Percentiles rank a stretch among this genome's conserved stretches.
phyloP scores from a whole-genome alignment of 2,888 invertebrate species.

The Ochlodes sylvanus region DNA sequence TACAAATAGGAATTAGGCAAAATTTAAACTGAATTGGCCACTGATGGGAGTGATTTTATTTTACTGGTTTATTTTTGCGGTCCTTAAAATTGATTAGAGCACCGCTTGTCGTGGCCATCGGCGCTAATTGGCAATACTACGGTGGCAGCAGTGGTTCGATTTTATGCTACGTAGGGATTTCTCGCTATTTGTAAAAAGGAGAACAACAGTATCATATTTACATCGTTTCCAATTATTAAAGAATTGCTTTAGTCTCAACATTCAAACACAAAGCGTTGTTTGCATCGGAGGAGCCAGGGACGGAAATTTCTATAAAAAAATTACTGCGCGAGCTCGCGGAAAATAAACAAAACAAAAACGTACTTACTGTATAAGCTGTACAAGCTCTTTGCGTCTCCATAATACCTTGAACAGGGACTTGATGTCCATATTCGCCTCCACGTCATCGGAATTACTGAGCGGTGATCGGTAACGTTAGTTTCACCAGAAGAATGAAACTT shows the following conservation, averaged over 20 bases:
- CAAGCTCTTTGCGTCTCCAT: conserved; percentile 15
- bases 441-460: conserved; percentile 13
- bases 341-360: conserved; percentile 8
- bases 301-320: not conserved
- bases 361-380: not conserved
- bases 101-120: conserved; percentile 72
- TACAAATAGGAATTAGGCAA: conserved; percentile 18
- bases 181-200: conserved; percentile 35
- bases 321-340: conserved; percentile 8
- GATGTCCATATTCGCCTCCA: conserved; percentile 15
- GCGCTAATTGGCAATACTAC: conserved; percentile 74
- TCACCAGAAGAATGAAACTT: conserved; percentile 16
- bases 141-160: conserved; percentile 58
- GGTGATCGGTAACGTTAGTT: conserved; percentile 15
- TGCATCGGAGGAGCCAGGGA: not conserved
- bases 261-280: conserved; percentile 4
- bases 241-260: conserved; percentile 9
- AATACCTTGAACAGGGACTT: not conserved
- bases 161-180: conserved; percentile 48
- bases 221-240: conserved; percentile 22
- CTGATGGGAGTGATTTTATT: not conserved
- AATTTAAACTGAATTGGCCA: conserved; percentile 13
- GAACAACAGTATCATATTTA: conserved; percentile 23
- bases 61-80: conserved; percentile 18
- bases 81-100: conserved; percentile 61